Evolutionary conservation across 2,888 invertebrate genomes (phyloP).

Genomic region (Dolomedes plantarius): DNA sequence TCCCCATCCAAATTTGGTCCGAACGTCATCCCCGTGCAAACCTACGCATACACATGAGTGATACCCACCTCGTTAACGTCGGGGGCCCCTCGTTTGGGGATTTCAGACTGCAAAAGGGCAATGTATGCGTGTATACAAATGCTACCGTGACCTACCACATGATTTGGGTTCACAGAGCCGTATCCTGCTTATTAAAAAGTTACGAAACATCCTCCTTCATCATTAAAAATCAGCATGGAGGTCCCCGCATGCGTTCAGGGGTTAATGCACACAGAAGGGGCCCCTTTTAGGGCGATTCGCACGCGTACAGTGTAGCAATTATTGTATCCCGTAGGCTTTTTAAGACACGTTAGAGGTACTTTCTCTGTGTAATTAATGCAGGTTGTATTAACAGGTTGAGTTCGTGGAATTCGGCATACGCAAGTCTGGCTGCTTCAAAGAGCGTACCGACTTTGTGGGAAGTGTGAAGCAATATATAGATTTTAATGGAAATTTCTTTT

Average conservation of each 20-base stretch:
- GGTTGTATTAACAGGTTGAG: too few species aligned
- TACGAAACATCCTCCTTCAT: background rate
- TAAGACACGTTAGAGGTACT: too few species aligned
- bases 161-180: background rate
- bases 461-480: too few species aligned
- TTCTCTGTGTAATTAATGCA: too few species aligned
- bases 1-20: too few species aligned
- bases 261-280: background rate
- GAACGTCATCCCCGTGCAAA: background rate
- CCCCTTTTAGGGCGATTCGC: background rate
- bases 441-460: too few species aligned
- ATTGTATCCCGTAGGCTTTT: background rate
- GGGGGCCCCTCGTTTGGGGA: background rate
- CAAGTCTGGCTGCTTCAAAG: too few species aligned
- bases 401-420: too few species aligned
- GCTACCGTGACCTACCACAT: background rate
- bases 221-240: slow-evolving; percentile 1
- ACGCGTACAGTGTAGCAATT: background rate
- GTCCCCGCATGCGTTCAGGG: background rate
- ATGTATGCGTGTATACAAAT: background rate
- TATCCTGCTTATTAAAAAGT: background rate
- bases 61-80: background rate
- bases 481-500: too few species aligned
- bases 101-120: background rate
- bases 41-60: background rate